Percentiles rank a stretch among this genome's conserved stretches.
Evolutionary conservation across 2,888 invertebrate genomes (phyloP).

Genomic region (Thysanoteuthis rhombus): DNA sequence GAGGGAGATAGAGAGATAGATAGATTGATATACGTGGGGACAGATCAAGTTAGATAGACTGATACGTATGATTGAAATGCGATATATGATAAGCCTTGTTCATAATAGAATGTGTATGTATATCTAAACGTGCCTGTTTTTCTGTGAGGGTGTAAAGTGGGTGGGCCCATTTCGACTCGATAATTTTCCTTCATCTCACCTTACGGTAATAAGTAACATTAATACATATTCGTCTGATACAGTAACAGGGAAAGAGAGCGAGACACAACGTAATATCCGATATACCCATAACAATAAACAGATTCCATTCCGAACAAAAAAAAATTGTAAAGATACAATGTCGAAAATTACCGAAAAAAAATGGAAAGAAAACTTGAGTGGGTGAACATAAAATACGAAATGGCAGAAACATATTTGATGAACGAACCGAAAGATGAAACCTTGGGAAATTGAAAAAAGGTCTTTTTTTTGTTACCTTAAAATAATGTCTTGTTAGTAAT

Average conservation of each 20-base stretch:
- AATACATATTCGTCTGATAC: not conserved
- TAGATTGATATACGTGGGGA: not conserved
- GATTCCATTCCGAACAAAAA: not conserved
- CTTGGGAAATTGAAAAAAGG: not conserved
- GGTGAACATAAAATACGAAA: not conserved
- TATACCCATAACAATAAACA: not conserved
- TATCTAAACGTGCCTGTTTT: not conserved
- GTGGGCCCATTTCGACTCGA: not conserved
- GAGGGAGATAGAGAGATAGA: not conserved
- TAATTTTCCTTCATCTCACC: not conserved
- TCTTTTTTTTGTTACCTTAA: not conserved
- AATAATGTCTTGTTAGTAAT: not conserved
- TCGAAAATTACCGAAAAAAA: not conserved
- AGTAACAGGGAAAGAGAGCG: not conserved
- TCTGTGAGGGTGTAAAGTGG: not conserved
- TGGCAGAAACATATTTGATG: slow-evolving; percentile 12
- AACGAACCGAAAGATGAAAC: not conserved
- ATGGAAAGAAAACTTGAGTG: not conserved
- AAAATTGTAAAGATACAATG: not conserved
- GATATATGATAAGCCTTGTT: not conserved
- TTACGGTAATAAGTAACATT: not conserved
- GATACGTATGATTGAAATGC: not conserved
- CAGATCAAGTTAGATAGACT: not conserved
- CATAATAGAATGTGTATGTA: not conserved
- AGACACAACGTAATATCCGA: not conserved